Conservation (phyloP, 2,888 invertebrate species). For the Melieria omissa region DNA sequence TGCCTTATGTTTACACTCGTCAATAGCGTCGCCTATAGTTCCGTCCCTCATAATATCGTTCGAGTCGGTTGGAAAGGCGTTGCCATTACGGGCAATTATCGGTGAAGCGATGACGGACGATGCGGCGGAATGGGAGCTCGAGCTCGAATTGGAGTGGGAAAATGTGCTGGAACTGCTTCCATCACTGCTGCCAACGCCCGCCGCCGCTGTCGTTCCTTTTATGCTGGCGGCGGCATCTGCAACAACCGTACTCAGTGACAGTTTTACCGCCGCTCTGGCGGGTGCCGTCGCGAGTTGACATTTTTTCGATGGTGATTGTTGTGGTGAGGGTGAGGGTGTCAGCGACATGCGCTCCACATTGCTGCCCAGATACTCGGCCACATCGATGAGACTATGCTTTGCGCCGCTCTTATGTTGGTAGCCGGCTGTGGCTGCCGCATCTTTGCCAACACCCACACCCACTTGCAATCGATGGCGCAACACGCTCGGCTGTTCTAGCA, state of each 20-base stretch:
- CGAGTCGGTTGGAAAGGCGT: neutral
- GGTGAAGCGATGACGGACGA: slow-evolving; percentile 48
- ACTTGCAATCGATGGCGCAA: slow-evolving; percentile 54
- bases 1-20: too few relatives aligned
- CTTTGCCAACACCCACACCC: slow-evolving; percentile 22
- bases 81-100: slow-evolving; percentile 9
- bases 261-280: slow-evolving; percentile 17
- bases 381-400: slow-evolving; percentile 40
- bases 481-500: slow-evolving; percentile 35
- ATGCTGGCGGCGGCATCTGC: slow-evolving; percentile 4
- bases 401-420: slow-evolving; percentile 34
- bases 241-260: slow-evolving; percentile 10
- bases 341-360: slow-evolving; percentile 59
- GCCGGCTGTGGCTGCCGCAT: neutral
- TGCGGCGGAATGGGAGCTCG: slow-evolving; percentile 46
- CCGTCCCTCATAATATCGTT: too few relatives aligned
- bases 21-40: too few relatives aligned
- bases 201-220: slow-evolving; percentile 17
- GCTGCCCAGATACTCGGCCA: slow-evolving; percentile 54
- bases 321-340: slow-evolving; percentile 57
- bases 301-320: slow-evolving; percentile 42
- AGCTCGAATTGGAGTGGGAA: slow-evolving; percentile 41
- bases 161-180: slow-evolving; percentile 25
- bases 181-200: neutral
- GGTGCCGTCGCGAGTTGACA: slow-evolving; percentile 22